Evolutionary conservation across 2,888 invertebrate species (phyloP).

Genomic region (Drosophila vallismaia): DNA sequence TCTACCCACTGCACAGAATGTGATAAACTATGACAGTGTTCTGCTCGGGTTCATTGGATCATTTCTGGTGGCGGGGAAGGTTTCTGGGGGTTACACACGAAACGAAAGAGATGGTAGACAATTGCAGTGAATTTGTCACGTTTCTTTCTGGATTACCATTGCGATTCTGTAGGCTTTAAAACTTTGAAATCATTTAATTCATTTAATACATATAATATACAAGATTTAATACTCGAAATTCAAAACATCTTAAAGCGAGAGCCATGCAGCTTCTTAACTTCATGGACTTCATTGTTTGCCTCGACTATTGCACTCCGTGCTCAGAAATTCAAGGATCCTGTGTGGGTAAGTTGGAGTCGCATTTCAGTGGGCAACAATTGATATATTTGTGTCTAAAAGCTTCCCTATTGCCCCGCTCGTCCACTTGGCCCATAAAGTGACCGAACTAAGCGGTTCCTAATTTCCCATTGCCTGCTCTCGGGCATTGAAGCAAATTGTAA

Average conservation of each 20-base stretch:
- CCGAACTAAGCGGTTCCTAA: conserved; percentile 71
- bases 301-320: conserved; percentile 35
- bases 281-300: conserved; percentile 5
- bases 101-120: conserved; percentile 20
- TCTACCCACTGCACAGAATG: conserved; percentile 46
- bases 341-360: conserved; percentile 32
- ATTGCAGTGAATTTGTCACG: conserved; percentile 55
- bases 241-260: conserved; percentile 11
- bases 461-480: conserved; percentile 69
- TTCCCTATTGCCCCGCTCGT: neutral
- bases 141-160: neutral
- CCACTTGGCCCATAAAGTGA: conserved; percentile 42
- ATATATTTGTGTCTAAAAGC: conserved; percentile 12
- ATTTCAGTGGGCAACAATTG: conserved; percentile 47
- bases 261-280: conserved; percentile 1
- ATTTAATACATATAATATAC: too few species aligned
- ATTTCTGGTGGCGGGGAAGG: conserved; percentile 20
- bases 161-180: conserved; percentile 10
- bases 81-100: conserved; percentile 16
- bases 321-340: conserved; percentile 56
- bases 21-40: conserved; percentile 49
- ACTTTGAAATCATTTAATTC: too few species aligned
- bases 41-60: conserved; percentile 40
- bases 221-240: neutral
- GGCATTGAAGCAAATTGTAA: conserved; percentile 77